Evolutionary conservation across 2,113 vertebrate species (phyloP), one percentile per base, ranked within the genome.

Genomic region (Pardalotus punctatus): DNA sequence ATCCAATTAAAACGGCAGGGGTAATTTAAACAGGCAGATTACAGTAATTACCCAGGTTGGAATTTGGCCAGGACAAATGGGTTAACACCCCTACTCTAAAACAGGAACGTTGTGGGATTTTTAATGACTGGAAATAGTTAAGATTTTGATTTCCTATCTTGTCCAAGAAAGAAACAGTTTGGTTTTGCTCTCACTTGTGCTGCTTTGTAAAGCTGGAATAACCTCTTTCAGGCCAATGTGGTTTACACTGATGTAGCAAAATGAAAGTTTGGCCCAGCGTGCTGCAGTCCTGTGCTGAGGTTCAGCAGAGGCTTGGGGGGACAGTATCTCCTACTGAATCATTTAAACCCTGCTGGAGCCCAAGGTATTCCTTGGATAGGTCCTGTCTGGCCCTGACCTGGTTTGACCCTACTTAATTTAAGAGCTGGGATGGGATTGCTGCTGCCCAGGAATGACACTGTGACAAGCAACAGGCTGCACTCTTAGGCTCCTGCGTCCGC

Each of bases 1-100:
- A 97, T 97, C 97, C 96, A 97, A 97, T 97, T 97, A 97, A 97
- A 97, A 97, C 23, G 74, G 96, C 95, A 97, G 93, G 93, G 92
- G 94, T 94, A 97, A 97, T 96, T 97, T 97, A 97, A 91, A 94
- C 95, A 97, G 93, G 86, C 94, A 97, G 97, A 97, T 97, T 97
- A 97, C 91, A 94, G 94, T 97, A 97, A 97, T 97, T 97, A 97
- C 95, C 84, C 83, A 77, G 69, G 89, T n/a, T 97, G 97, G 97
- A 97, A 96, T 91, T 81, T 86, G 79, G 95, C 97, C 97, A 97
- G 95, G 97, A 97, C 93, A 96, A 97, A 96, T 90, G 93, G 93
- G 94, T 97, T 97, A 97, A 97, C 94, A 94, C 79, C 85, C 91
- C 81, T 91, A 79, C 86, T 93, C 86, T 77, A 65, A 81, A 95